phyloP scores from a whole-genome alignment of 1,140 invertebrate species.

The Drosophila cardini region DNA sequence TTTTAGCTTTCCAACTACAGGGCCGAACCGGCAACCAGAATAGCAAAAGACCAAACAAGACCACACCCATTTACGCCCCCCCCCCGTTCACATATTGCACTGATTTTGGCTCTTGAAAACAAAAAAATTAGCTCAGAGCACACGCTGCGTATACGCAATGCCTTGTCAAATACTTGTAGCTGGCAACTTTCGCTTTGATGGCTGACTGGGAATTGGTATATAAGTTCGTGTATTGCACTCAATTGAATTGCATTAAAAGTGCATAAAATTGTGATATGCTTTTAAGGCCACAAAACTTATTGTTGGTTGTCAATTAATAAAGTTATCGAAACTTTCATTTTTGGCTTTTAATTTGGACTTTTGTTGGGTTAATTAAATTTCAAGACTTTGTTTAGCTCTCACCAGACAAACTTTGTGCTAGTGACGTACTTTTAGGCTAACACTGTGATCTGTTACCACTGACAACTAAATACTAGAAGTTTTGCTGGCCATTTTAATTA shows the following conservation, averaged over 20 bases:
- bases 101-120: constrained; percentile 55
- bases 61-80: no score
- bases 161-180: constrained; percentile 20
- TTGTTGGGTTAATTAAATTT: constrained; percentile 21
- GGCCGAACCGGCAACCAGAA: no score
- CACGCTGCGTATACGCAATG: constrained; percentile 24
- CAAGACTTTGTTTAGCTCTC: constrained; percentile 5
- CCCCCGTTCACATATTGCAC: constrained; percentile 22
- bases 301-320: constrained; percentile 37
- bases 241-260: constrained; percentile 60
- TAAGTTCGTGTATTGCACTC: constrained; percentile 32
- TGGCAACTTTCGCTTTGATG: constrained; percentile 37
- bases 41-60: no score
- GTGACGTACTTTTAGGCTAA: background rate
- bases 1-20: no score
- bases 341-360: constrained; percentile 1
- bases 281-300: constrained; percentile 28
- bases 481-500: constrained; percentile 6
- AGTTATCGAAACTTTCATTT: constrained; percentile 24
- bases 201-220: constrained; percentile 10
- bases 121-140: constrained; percentile 58
- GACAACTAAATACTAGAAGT: constrained; percentile 7
- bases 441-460: constrained; percentile 4
- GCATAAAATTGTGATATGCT: constrained; percentile 16
- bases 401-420: constrained; percentile 9